Percentiles rank a stretch among this genome's conserved stretches.
phyloP scores from a whole-genome alignment of 2,888 invertebrate genomes.

The Malthinus flaveolus region DNA sequence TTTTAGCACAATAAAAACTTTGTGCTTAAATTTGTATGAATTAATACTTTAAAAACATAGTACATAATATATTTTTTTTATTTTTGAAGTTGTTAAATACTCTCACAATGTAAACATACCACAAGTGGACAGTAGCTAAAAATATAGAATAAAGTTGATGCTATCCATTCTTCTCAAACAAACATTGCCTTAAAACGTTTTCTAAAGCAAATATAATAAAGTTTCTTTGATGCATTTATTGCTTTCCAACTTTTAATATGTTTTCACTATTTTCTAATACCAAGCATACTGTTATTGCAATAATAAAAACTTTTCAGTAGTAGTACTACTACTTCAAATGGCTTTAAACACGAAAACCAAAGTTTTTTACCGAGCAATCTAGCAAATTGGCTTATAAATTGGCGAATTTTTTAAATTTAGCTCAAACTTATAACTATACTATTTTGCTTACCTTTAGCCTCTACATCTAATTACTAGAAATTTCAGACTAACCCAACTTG shows the following conservation, averaged over 20 bases:
- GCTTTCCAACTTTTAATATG: constrained; percentile 31
- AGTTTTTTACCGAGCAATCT: too few relatives aligned
- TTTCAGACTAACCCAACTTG: too few relatives aligned
- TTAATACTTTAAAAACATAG: constrained; percentile 2
- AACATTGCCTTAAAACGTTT: constrained; percentile 29
- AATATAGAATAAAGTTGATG: constrained; percentile 14
- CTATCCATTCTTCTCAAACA: constrained; percentile 20
- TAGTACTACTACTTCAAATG: not conserved
- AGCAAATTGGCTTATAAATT: too few relatives aligned
- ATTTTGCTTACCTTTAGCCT: too few relatives aligned
- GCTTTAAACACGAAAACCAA: too few relatives aligned
- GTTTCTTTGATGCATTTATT: constrained; percentile 30
- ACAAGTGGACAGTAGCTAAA: constrained; percentile 14
- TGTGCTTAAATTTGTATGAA: not conserved
- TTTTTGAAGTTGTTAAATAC: constrained; percentile 12
- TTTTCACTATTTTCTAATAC: constrained; percentile 24
- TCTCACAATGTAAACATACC: constrained; percentile 5
- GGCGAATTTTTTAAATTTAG: too few relatives aligned
- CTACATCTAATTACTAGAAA: too few relatives aligned
- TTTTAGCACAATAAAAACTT: too few relatives aligned
- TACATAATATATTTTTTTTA: not conserved
- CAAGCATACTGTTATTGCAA: not conserved
- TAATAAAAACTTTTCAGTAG: not conserved
- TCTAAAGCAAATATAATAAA: constrained; percentile 33
- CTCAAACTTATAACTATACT: too few relatives aligned